These are phyloP conservation scores for Baccha elongata DNA, from an alignment of 2,888 invertebrate genomes.

Conservation along the genomic window DNA sequence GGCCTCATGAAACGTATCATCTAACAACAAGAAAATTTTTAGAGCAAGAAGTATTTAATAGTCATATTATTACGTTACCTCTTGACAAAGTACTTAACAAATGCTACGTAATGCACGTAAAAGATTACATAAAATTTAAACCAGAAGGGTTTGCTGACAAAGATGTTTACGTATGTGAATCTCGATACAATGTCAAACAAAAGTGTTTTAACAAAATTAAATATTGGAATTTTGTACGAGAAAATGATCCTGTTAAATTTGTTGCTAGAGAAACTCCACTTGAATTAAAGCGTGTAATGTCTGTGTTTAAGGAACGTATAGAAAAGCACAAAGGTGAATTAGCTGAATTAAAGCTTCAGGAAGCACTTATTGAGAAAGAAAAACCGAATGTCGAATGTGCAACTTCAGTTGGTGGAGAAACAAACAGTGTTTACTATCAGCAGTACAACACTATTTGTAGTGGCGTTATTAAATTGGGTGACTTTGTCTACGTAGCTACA, in stretches of 20 bases:
- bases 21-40: slow-evolving; percentile 96
- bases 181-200: slow-evolving; percentile 93
- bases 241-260: slow-evolving; percentile 86
- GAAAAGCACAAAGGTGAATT: slow-evolving; percentile 95
- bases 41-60: slow-evolving; percentile 84
- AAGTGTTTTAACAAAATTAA: slow-evolving; percentile 97
- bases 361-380: slow-evolving; percentile 92
- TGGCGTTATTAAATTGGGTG: slow-evolving; percentile 93
- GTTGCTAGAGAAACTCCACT: slow-evolving; percentile 88
- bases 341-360: slow-evolving; percentile 91
- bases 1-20: slow-evolving; percentile 98
- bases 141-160: slow-evolving; percentile 95
- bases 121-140: slow-evolving; percentile 94
- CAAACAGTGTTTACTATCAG: slow-evolving; percentile 94
- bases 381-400: slow-evolving; percentile 91
- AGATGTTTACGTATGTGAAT: slow-evolving; percentile 98
- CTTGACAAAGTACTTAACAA: slow-evolving; percentile 93
- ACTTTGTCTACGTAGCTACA: slow-evolving; percentile 97
- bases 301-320: slow-evolving; percentile 95
- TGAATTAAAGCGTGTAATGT: slow-evolving; percentile 93
- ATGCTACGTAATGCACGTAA: slow-evolving; percentile 96
- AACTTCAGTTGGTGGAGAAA: slow-evolving; percentile 87
- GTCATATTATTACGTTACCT: slow-evolving; percentile 83
- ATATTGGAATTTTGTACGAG: slow-evolving; percentile 86
- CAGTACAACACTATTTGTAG: slow-evolving; percentile 94